Evolutionary conservation across 2,888 invertebrate species (phyloP).

Genomic region (Amblyteles armatorius): DNA sequence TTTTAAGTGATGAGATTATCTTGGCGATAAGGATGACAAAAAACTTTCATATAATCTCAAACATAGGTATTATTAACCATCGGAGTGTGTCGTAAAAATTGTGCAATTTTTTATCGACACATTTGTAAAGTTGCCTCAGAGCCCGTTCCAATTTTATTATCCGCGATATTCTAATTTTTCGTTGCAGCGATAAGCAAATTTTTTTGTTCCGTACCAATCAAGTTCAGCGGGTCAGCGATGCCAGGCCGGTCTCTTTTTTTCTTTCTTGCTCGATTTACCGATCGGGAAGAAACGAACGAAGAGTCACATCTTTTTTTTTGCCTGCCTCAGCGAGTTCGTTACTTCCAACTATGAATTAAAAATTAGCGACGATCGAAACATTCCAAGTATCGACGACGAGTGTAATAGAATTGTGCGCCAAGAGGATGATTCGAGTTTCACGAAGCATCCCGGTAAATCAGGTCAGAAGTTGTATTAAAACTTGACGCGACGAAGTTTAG

Average conservation of each 20-base stretch:
- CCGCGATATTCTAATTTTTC: conserved; percentile 2
- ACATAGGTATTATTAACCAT: too few relatives aligned
- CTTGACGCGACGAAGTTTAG: not conserved
- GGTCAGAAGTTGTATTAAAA: not conserved
- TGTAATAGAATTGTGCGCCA: too few relatives aligned
- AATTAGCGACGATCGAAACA: not conserved
- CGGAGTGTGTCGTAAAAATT: too few relatives aligned
- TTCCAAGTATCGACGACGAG: too few relatives aligned
- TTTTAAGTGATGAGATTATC: too few relatives aligned
- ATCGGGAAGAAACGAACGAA: too few relatives aligned
- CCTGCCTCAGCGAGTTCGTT: not conserved
- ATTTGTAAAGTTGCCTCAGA: not conserved
- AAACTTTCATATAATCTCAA: too few relatives aligned
- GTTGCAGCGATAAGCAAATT: not conserved
- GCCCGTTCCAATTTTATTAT: not conserved
- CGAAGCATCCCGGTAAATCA: not conserved
- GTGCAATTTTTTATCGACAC: not conserved
- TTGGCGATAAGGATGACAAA: too few relatives aligned
- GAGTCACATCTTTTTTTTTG: not conserved
- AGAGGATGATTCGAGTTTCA: too few relatives aligned
- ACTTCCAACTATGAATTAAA: not conserved
- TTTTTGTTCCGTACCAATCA: not conserved
- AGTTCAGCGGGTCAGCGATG: conserved; percentile 3
- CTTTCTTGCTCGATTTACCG: too few relatives aligned
- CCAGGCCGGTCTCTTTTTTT: not conserved